Percentiles rank a stretch among this genome's conserved stretches.
These are phyloP conservation scores for Ischnura elegans DNA, from an alignment of 2,888 invertebrate species.

Conservation along the genomic window DNA sequence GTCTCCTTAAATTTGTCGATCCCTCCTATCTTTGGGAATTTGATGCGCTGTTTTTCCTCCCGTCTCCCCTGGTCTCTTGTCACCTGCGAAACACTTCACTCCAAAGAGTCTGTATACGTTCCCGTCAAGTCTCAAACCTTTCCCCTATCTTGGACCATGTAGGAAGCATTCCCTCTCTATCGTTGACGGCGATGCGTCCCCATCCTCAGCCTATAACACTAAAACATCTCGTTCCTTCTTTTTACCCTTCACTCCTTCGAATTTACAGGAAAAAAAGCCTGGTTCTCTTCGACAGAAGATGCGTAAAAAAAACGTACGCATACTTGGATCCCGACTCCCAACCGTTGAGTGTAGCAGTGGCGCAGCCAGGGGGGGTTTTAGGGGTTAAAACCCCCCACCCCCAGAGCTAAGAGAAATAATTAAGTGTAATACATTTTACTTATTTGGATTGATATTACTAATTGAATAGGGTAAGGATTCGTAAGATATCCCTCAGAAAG, in stretches of 20 bases:
- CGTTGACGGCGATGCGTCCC: not conserved
- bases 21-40: not conserved
- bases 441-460: too few relatives aligned
- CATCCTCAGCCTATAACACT: conserved; percentile 2
- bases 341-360: too few relatives aligned
- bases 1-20: conserved; percentile 17
- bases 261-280: not conserved
- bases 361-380: too few relatives aligned
- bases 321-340: too few relatives aligned
- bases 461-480: too few relatives aligned
- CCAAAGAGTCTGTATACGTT: not conserved
- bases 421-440: too few relatives aligned
- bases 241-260: not conserved
- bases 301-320: not conserved
- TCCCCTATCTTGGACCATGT: not conserved
- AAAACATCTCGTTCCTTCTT: not conserved
- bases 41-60: not conserved
- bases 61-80: not conserved
- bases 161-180: not conserved
- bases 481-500: too few relatives aligned
- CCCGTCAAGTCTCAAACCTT: not conserved
- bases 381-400: too few relatives aligned
- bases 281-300: not conserved
- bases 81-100: conserved; percentile 30
- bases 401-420: too few relatives aligned